Evolutionary conservation across 2,888 invertebrate genomes (phyloP).

Genomic region (Tryphoninae sp.): DNA sequence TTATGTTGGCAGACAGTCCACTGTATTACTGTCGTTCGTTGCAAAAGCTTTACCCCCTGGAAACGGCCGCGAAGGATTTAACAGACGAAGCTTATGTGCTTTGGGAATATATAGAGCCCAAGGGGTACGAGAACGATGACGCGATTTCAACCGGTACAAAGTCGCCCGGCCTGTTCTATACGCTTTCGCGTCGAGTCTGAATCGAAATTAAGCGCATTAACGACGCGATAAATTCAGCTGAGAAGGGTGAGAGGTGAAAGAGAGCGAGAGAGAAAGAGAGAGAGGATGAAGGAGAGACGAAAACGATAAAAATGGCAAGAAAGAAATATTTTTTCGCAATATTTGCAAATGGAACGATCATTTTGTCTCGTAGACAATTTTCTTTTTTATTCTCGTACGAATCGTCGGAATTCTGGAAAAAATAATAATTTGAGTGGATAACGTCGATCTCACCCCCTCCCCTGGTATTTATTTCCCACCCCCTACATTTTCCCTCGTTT

Average conservation of each 20-base stretch:
- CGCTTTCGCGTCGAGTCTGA: neutral
- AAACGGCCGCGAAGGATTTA: neutral
- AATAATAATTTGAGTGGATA: too few relatives aligned
- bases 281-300: too few relatives aligned
- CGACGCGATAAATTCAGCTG: conserved; percentile 35
- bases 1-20: conserved; percentile 33
- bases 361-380: too few relatives aligned
- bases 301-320: too few relatives aligned
- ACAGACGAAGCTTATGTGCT: conserved; percentile 22
- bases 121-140: neutral
- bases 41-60: conserved; percentile 5
- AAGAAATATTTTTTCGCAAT: too few relatives aligned
- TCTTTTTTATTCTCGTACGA: too few relatives aligned
- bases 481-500: too few relatives aligned
- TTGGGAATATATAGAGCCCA: neutral
- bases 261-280: neutral
- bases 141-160: neutral
- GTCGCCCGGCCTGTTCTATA: neutral
- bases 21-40: conserved; percentile 2
- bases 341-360: too few relatives aligned
- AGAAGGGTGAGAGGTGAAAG: neutral
- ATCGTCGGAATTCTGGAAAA: too few relatives aligned
- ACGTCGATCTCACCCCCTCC: too few relatives aligned
- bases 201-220: conserved; percentile 29
- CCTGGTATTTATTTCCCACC: too few relatives aligned